Evolutionary conservation across 2,113 vertebrate species (phyloP).

Genomic region (Caranx ignobilis): DNA sequence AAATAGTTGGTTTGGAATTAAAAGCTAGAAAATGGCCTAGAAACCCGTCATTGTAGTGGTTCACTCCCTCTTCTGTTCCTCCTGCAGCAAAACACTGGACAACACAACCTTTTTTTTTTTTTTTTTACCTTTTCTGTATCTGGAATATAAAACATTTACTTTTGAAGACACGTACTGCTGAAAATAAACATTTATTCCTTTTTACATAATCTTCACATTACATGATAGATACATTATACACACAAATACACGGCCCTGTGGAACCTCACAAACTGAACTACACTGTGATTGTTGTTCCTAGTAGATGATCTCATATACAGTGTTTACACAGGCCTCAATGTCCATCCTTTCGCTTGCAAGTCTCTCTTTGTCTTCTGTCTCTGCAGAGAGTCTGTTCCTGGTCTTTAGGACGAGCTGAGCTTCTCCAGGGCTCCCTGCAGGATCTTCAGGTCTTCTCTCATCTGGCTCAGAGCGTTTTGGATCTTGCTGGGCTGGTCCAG

Average conservation of each 20-base stretch:
- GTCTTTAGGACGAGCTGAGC: conserved; percentile 61
- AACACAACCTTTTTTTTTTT: background rate
- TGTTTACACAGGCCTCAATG: background rate
- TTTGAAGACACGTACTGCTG: background rate
- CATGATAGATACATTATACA: conserved; percentile 35
- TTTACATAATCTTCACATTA: conserved; percentile 47
- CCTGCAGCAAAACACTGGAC: conserved; percentile 17
- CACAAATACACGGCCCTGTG: conserved; percentile 2
- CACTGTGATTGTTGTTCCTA: background rate
- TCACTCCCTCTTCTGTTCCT: conserved; percentile 15
- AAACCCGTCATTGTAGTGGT: conserved; percentile 66
- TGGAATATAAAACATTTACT: background rate
- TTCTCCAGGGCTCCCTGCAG: conserved; percentile 85
- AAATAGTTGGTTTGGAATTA: conserved; percentile 79
- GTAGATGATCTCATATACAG: background rate
- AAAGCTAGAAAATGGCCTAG: conserved; percentile 36
- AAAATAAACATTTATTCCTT: conserved; percentile 73
- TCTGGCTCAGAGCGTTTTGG: conserved; percentile 78
- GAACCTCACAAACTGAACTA: conserved; percentile 20
- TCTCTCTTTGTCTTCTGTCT: background rate
- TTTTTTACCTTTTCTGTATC: background rate
- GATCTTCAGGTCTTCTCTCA: conserved; percentile 84
- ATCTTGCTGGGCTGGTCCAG: conserved; percentile 84
- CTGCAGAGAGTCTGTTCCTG: background rate
- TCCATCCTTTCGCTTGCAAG: background rate